These are phyloP conservation scores for Melanostigma gelatinosum DNA, from an alignment of 2,113 vertebrate species.

Conservation along the genomic window DNA sequence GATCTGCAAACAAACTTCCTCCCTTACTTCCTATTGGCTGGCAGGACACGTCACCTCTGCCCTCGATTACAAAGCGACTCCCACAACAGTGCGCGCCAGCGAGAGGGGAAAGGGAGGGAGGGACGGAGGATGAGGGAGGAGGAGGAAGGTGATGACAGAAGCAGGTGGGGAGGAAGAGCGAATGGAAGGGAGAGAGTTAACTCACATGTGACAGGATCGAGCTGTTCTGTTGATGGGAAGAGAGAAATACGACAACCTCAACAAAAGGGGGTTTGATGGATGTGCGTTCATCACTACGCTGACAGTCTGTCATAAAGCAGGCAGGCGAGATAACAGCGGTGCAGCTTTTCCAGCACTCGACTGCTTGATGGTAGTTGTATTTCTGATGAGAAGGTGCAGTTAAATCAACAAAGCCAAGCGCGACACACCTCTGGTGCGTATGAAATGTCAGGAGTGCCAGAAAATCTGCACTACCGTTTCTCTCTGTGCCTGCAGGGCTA, in stretches of 20 bases:
- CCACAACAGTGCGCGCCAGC: constrained; percentile 59
- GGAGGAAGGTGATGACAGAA: constrained; percentile 58
- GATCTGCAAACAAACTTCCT: constrained; percentile 67
- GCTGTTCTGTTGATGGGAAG: constrained; percentile 84
- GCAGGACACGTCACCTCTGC: constrained; percentile 60
- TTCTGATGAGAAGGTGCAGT: constrained; percentile 12
- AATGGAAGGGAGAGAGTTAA: constrained; percentile 74
- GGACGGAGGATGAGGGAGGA: constrained; percentile 1
- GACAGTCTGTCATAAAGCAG: constrained; percentile 21
- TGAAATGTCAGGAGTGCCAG: background rate
- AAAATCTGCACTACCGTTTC: constrained; percentile 17
- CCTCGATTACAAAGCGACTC: constrained; percentile 58
- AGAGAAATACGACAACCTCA: constrained; percentile 81
- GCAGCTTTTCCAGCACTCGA: constrained; percentile 17
- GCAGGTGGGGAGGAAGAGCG: constrained; percentile 66
- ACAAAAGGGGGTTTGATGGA: constrained; percentile 63
- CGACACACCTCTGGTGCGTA: constrained; percentile 1
- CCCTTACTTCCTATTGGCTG: constrained; percentile 60
- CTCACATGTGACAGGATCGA: constrained; percentile 87
- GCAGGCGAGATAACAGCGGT: constrained; percentile 38
- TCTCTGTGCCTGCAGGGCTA: constrained; percentile 8
- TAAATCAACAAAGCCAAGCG: constrained; percentile 5
- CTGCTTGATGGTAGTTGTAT: constrained; percentile 15
- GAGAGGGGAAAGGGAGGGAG: constrained; percentile 3
- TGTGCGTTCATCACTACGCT: constrained; percentile 38